Conservation (phyloP, 2,888 invertebrate species). For the Prosapia bicincta region DNA sequence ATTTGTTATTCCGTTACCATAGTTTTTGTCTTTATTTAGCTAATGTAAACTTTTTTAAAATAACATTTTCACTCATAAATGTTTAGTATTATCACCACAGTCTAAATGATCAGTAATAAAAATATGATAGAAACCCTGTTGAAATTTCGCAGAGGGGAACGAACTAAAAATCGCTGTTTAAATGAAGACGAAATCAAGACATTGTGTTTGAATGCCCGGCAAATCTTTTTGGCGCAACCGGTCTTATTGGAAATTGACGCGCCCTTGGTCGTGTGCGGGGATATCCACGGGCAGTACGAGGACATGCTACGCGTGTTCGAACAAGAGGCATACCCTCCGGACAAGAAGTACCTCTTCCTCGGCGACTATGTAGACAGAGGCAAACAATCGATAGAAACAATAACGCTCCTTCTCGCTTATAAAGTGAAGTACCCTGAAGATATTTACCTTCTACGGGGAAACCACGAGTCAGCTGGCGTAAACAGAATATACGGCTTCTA, state of each 20-base stretch:
- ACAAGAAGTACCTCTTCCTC: slow-evolving; percentile 3
- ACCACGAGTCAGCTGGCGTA: slow-evolving; percentile 95
- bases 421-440: slow-evolving; percentile 99
- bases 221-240: slow-evolving; percentile 28
- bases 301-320: slow-evolving; percentile 12
- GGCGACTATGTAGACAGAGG: slow-evolving; percentile 17
- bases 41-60: too few species aligned
- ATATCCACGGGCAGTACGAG: slow-evolving; percentile 12
- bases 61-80: too few species aligned
- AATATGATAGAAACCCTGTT: neutral
- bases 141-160: slow-evolving; percentile 2
- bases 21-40: too few species aligned
- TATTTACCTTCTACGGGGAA: slow-evolving; percentile 91
- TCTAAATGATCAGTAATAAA: neutral
- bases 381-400: slow-evolving; percentile 88
- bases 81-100: too few species aligned
- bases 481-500: slow-evolving; percentile 66
- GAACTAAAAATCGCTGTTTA: neutral
- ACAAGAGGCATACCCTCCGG: neutral
- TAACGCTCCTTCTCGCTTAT: slow-evolving; percentile 93
- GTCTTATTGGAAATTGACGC: slow-evolving; percentile 28
- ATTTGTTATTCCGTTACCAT: too few species aligned
- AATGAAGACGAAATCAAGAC: slow-evolving; percentile 24
- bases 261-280: slow-evolving; percentile 28
- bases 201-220: slow-evolving; percentile 23